Percentiles rank a stretch among this genome's conserved stretches.
phyloP scores from a whole-genome alignment of 2,888 invertebrate genomes.

The Drosophila neotestacea region DNA sequence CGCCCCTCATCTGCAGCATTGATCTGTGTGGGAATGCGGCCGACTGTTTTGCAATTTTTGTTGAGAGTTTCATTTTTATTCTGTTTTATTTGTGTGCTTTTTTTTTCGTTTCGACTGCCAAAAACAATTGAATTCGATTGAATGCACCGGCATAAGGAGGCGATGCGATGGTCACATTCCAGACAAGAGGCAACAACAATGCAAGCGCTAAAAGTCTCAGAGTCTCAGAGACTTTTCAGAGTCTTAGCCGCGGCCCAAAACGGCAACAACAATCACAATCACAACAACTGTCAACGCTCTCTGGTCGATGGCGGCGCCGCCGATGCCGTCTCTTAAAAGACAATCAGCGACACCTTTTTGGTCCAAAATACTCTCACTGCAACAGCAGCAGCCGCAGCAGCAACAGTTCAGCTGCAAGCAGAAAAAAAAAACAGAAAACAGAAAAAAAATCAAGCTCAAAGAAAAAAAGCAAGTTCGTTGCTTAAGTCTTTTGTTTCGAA shows the following conservation, averaged over 20 bases:
- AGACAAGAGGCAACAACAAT: slow-evolving; percentile 53
- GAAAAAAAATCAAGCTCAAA: slow-evolving; percentile 28
- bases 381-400: slow-evolving; percentile 25
- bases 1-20: slow-evolving; percentile 32
- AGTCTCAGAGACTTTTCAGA: not conserved
- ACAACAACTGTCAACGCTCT: slow-evolving; percentile 81
- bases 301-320: slow-evolving; percentile 78
- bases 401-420: slow-evolving; percentile 28
- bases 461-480: slow-evolving; percentile 73
- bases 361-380: slow-evolving; percentile 79
- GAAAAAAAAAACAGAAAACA: slow-evolving; percentile 15
- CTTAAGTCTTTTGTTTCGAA: slow-evolving; percentile 82
- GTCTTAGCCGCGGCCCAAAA: slow-evolving; percentile 36
- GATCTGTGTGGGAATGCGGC: slow-evolving; percentile 79
- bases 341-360: slow-evolving; percentile 85
- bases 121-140: slow-evolving; percentile 84
- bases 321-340: slow-evolving; percentile 85
- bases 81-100: slow-evolving; percentile 4
- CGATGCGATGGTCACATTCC: slow-evolving; percentile 44
- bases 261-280: slow-evolving; percentile 82
- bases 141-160: slow-evolving; percentile 82
- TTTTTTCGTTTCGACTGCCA: slow-evolving; percentile 75
- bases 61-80: slow-evolving; percentile 27
- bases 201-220: slow-evolving; percentile 10
- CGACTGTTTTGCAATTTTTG: slow-evolving; percentile 74